Evolutionary conservation across 2,113 vertebrate genomes (phyloP).

Genomic region (Amblyopsis rosae): DNA sequence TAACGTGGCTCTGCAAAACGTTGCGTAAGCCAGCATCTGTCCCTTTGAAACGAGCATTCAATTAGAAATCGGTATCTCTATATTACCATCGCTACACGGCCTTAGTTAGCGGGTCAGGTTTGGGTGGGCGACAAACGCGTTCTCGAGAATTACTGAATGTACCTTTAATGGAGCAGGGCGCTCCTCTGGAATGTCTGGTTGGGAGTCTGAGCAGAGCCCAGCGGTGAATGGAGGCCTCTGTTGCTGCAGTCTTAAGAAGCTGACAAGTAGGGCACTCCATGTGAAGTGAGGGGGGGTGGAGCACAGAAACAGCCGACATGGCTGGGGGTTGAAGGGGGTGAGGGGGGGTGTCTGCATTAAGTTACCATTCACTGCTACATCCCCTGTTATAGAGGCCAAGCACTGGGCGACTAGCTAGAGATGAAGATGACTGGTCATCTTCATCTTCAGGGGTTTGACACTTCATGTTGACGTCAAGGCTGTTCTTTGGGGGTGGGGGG

Average conservation of each 20-base stretch:
- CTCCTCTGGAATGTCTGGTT: slow-evolving; percentile 69
- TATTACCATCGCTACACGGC: no score
- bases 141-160: no score
- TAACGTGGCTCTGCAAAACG: no score
- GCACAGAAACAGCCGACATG: slow-evolving; percentile 70
- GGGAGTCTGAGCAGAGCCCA: slow-evolving; percentile 49
- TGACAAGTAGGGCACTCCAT: slow-evolving; percentile 69
- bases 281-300: slow-evolving; percentile 58
- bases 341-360: slow-evolving; percentile 54
- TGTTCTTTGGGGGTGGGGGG: background rate
- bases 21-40: no score
- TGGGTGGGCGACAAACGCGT: no score
- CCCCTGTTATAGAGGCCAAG: slow-evolving; percentile 42
- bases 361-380: slow-evolving; percentile 58
- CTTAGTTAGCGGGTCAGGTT: no score
- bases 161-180: slow-evolving; percentile 25
- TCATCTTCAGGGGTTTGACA: slow-evolving; percentile 13
- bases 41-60: no score
- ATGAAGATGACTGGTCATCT: slow-evolving; percentile 6
- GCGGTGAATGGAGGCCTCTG: slow-evolving; percentile 68
- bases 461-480: background rate
- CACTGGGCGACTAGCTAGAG: slow-evolving; percentile 40
- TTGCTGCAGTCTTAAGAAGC: slow-evolving; percentile 73
- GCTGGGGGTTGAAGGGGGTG: background rate
- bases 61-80: no score